Conservation (phyloP, 2,113 vertebrate species). For the Abramis brama region DNA sequence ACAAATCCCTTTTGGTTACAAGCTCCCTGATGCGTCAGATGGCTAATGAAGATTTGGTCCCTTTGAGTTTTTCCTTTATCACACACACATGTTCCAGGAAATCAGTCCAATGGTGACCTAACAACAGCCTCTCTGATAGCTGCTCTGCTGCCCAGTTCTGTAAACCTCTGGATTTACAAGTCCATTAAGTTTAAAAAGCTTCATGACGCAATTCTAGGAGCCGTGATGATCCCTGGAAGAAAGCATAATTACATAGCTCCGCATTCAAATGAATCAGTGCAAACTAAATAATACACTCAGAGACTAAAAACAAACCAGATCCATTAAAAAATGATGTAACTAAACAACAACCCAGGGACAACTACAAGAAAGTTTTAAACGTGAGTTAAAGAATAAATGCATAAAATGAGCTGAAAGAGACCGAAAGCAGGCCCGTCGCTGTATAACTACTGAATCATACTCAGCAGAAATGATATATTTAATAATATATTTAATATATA, state of each 20-base stretch:
- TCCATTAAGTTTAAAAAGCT: conserved; percentile 42
- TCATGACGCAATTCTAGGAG: conserved; percentile 44
- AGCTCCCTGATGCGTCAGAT: conserved; percentile 47
- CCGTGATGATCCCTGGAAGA: conserved; percentile 4
- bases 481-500: too few relatives aligned
- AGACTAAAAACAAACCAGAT: conserved; percentile 1
- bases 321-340: neutral
- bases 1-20: conserved; percentile 39
- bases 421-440: neutral
- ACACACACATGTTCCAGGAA: conserved; percentile 48
- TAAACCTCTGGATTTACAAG: conserved; percentile 56
- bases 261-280: neutral
- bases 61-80: conserved; percentile 57
- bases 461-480: neutral
- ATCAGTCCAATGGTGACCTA: conserved; percentile 64
- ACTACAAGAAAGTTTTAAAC: neutral
- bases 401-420: neutral
- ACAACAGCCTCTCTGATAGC: conserved; percentile 57
- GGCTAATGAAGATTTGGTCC: conserved; percentile 38
- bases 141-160: conserved; percentile 50
- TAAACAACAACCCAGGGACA: neutral
- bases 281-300: neutral
- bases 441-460: neutral
- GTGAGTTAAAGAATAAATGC: neutral
- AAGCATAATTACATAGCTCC: conserved; percentile 21